Conservation (phyloP, 1,140 invertebrate genomes). For the Drosophila simulans region DNA sequence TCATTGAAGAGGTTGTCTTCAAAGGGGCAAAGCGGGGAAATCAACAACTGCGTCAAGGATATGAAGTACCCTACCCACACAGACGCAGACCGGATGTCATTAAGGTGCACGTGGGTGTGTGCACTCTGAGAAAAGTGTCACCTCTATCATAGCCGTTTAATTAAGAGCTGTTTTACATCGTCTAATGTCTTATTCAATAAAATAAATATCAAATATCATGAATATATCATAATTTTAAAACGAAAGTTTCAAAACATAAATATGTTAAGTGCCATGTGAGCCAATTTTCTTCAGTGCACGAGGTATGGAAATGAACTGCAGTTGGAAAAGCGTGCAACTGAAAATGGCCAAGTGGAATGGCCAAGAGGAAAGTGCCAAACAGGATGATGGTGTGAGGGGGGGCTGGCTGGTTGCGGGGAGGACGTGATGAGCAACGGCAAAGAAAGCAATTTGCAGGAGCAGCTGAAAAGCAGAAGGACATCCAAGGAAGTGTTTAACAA, state of each 20-base stretch:
- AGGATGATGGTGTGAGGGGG: background rate
- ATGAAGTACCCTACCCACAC: conserved; percentile 37
- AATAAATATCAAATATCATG: too few relatives aligned
- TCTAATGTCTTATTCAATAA: too few relatives aligned
- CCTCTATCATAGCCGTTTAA: too few relatives aligned
- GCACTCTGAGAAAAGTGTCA: conserved; percentile 1
- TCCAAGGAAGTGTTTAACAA: conserved; percentile 53
- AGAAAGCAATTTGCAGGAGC: conserved; percentile 75
- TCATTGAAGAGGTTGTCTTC: conserved; percentile 48
- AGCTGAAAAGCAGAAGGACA: conserved; percentile 36
- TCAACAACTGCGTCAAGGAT: conserved; percentile 37
- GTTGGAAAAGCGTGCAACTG: conserved; percentile 53
- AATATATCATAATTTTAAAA: too few relatives aligned
- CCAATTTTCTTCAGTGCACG: conserved; percentile 6
- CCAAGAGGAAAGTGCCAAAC: conserved; percentile 29
- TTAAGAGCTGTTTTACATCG: too few relatives aligned
- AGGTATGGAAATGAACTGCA: conserved; percentile 69
- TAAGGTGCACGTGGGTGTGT: conserved; percentile 51
- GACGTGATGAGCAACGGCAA: conserved; percentile 58
- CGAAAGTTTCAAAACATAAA: too few relatives aligned
- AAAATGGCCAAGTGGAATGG: conserved; percentile 50
- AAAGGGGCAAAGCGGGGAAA: conserved; percentile 1
- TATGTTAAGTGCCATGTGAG: too few relatives aligned
- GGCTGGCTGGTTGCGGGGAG: background rate
- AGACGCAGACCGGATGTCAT: conserved; percentile 64